A percentile compares a stretch with the other conserved stretches of the same genome.
phyloP scores from a whole-genome alignment of 2,113 vertebrate genomes.

The Oncorhynchus tshawytscha region DNA sequence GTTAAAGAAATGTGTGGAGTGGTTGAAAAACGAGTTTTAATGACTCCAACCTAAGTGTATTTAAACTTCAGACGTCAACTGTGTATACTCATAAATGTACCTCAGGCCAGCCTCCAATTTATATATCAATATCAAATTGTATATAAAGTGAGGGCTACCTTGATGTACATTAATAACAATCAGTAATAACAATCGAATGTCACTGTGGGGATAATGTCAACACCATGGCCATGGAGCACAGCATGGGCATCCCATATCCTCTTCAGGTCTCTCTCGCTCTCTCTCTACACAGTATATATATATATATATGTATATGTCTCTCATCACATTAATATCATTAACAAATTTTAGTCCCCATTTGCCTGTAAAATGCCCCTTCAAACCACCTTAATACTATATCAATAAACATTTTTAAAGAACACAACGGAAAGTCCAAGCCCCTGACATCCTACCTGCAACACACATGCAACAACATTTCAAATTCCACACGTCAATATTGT shows the following conservation, averaged over 20 bases:
- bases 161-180: neutral
- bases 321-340: conserved; percentile 1
- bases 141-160: neutral
- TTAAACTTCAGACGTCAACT: neutral
- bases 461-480: neutral
- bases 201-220: neutral
- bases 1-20: too few relatives aligned
- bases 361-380: neutral
- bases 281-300: neutral
- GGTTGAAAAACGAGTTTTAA: too few relatives aligned
- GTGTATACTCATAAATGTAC: neutral
- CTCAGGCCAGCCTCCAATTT: neutral
- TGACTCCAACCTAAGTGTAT: too few relatives aligned
- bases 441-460: too few relatives aligned
- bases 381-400: neutral
- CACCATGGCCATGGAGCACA: conserved; percentile 15
- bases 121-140: conserved; percentile 36
- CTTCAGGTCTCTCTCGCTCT: neutral
- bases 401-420: neutral
- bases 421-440: too few relatives aligned
- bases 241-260: neutral
- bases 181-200: neutral
- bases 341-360: neutral
- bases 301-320: neutral
- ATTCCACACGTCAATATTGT: neutral